Evolutionary conservation across 2,113 vertebrate genomes (phyloP).

Genomic region (Elephas maximus): DNA sequence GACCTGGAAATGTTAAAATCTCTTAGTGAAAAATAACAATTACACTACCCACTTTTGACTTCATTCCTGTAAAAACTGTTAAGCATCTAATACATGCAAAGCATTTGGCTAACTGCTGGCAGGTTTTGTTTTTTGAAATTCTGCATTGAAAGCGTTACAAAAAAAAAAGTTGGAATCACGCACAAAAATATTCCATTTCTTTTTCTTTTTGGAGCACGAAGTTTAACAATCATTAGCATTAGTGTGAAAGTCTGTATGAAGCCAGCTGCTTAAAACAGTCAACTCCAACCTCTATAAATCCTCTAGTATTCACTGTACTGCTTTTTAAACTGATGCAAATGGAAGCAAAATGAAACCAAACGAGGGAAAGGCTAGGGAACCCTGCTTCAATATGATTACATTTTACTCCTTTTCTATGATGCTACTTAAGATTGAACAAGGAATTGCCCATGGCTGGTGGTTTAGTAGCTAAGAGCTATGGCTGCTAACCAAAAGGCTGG

Average conservation of each 20-base stretch:
- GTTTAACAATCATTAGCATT: conserved; percentile 27
- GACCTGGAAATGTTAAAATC: background rate
- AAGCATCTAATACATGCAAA: background rate
- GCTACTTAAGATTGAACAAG: conserved; percentile 8
- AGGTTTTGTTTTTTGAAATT: background rate
- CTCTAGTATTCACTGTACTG: background rate
- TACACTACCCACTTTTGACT: background rate
- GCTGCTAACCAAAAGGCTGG: no score
- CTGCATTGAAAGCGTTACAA: background rate
- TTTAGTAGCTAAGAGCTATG: no score
- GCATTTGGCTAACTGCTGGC: background rate
- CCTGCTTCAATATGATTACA: background rate
- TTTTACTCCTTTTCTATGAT: background rate
- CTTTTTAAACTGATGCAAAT: conserved; percentile 57
- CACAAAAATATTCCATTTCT: background rate
- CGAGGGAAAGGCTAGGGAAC: background rate
- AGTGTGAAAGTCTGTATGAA: background rate
- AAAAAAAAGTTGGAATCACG: background rate
- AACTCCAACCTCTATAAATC: background rate
- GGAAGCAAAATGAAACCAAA: conserved; percentile 25
- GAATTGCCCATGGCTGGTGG: background rate
- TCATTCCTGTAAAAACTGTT: conserved; percentile 9
- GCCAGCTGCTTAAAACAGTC: background rate
- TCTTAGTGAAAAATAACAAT: background rate
- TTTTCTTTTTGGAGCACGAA: conserved; percentile 17